Evolutionary conservation across 2,888 invertebrate genomes (phyloP), one percentile per base, ranked within the genome.

Genomic region (Drosophila antonietae): DNA sequence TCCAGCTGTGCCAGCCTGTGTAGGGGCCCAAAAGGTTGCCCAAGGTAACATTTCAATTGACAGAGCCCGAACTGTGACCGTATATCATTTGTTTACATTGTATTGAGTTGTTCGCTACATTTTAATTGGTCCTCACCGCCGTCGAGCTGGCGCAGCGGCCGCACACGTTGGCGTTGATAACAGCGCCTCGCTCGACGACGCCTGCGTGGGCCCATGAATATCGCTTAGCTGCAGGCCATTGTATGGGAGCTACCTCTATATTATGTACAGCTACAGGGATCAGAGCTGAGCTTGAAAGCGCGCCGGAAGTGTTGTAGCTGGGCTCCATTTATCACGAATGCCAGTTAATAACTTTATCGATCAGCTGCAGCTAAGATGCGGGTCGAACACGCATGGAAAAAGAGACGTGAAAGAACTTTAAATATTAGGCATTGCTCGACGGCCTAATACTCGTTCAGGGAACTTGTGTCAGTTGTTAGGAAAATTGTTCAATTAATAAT

Each of bases 41-140:
- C 47, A 51, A 43, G 63, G 58, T 67, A 69, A 88, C 88, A 80
- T 88, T 80, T 88, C 89, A 84, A 84, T 84, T 72, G 69, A 66
- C 33, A 18, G 14, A 59, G 56, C 51, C 53, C 71, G 71, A 28
- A 68, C 81, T 81, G 80, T 68, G 85, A 84, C 85, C 85, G 84
- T 85, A 89, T 87, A 85, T 85, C 84, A 85, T 89, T 85, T 85
- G 84, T 89, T 85, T 85, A 85, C 88, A 89, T 85, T 85, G 84
- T 84, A 85, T 85, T 89, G 84, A 85, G 84, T 84, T 89, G 84
- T 89, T 87, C 72, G 67, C 51, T 74, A 71, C 79, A 73, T 74
- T 89, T 89, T 87, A 87, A 89, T 89, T 85, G 84, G 74, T 63
- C 52, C 65, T 66, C 77, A 43, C 33, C 33, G 61, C 2, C 18